Conservation (phyloP, 1,140 invertebrate species). For the Cydia pomonella region DNA sequence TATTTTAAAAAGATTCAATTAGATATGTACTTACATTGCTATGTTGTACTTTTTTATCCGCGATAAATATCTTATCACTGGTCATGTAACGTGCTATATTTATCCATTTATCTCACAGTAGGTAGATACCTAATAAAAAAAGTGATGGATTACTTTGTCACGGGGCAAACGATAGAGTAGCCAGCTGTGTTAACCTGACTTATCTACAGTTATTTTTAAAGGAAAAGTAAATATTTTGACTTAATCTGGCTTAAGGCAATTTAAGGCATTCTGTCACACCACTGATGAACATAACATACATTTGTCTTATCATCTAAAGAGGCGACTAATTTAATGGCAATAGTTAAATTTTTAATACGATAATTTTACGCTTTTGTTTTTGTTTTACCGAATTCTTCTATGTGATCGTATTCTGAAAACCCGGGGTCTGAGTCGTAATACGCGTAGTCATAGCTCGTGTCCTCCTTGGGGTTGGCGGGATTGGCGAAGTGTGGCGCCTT, state of each 20-base stretch:
- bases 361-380: conserved; percentile 70
- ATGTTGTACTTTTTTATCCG: conserved; percentile 23
- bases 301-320: conserved; percentile 45
- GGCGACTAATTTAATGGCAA: conserved; percentile 75
- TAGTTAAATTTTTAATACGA: conserved; percentile 41
- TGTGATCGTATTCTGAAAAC: conserved; percentile 79
- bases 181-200: neutral
- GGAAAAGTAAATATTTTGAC: too few species aligned
- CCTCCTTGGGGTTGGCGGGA: conserved; percentile 76
- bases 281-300: neutral
- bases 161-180: neutral
- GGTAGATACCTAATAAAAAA: neutral
- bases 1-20: neutral
- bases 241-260: neutral
- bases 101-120: neutral
- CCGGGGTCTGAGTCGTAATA: conserved; percentile 83
- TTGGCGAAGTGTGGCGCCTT: conserved; percentile 55
- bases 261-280: neutral
- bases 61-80: neutral
- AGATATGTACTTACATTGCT: conserved; percentile 8
- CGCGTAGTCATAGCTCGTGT: conserved; percentile 85
- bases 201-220: neutral
- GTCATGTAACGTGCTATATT: neutral
- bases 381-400: conserved; percentile 81
- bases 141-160: neutral